phyloP scores from a whole-genome alignment of 2,113 vertebrate species.

The Brienomyrus longianalis region DNA sequence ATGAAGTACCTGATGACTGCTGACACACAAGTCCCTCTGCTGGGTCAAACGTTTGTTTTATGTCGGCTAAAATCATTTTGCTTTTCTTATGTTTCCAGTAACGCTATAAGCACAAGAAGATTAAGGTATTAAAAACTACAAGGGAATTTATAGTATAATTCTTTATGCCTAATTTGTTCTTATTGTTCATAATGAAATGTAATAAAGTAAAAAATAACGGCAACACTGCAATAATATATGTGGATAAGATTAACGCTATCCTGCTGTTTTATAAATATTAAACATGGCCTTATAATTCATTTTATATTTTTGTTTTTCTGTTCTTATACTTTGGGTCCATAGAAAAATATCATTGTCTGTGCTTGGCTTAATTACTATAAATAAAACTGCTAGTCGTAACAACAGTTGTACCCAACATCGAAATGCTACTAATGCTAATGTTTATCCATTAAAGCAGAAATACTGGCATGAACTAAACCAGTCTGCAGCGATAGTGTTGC shows the following conservation, averaged over 20 bases:
- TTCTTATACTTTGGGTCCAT: not conserved
- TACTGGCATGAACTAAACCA: slow-evolving; percentile 26
- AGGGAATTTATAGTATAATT: not conserved
- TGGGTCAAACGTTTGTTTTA: not conserved
- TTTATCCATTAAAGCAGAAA: slow-evolving; percentile 30
- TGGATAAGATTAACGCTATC: not conserved
- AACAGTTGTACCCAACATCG: not conserved
- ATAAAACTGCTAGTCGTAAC: not conserved
- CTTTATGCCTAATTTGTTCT: not conserved
- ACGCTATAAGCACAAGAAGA: not conserved
- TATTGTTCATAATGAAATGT: not conserved
- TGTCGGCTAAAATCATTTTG: not conserved
- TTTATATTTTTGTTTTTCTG: not conserved
- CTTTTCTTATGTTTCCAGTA: not conserved
- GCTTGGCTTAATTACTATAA: not conserved
- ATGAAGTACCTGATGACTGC: not conserved
- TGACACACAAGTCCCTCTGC: not conserved
- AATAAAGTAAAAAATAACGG: not conserved
- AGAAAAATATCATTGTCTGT: not conserved
- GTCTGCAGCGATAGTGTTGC: not conserved
- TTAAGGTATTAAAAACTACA: not conserved
- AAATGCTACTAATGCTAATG: not conserved
- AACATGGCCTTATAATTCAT: not conserved
- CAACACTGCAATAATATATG: not conserved
- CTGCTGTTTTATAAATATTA: not conserved